These are phyloP conservation scores for Dreissena rostriformis DNA, from an alignment of 1,140 invertebrate genomes.

Conservation along the genomic window DNA sequence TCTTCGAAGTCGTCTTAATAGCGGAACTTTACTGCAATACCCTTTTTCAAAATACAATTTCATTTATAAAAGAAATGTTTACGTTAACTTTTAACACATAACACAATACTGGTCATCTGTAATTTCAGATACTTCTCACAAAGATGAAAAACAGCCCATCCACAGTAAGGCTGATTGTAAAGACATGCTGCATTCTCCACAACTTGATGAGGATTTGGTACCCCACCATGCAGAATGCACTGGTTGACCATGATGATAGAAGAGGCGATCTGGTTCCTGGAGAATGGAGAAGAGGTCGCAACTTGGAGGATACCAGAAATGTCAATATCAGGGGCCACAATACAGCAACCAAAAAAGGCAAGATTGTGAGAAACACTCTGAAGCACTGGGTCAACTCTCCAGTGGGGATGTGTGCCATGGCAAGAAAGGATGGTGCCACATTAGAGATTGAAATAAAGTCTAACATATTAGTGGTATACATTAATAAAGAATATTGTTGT, in stretches of 20 bases:
- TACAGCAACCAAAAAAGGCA: conserved; percentile 9
- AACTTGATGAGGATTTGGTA: conserved; percentile 20
- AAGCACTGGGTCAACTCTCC: conserved; percentile 12
- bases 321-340: conserved; percentile 20
- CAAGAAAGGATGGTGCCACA: conserved; percentile 12
- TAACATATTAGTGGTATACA: background rate
- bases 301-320: conserved; percentile 2
- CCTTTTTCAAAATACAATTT: too few relatives aligned
- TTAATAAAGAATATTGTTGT: background rate
- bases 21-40: too few relatives aligned
- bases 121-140: too few relatives aligned
- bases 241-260: conserved; percentile 29
- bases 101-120: too few relatives aligned
- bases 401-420: conserved; percentile 11
- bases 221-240: conserved; percentile 22
- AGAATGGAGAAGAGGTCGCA: conserved; percentile 15
- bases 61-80: too few relatives aligned
- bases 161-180: too few relatives aligned
- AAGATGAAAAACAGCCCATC: too few relatives aligned
- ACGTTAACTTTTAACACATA: too few relatives aligned
- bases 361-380: conserved; percentile 14
- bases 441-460: conserved; percentile 15
- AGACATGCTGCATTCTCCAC: too few relatives aligned
- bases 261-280: conserved; percentile 19
- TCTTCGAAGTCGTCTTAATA: too few relatives aligned